Conservation (phyloP, 2,888 invertebrate species). For the Phaonia tiefii region DNA sequence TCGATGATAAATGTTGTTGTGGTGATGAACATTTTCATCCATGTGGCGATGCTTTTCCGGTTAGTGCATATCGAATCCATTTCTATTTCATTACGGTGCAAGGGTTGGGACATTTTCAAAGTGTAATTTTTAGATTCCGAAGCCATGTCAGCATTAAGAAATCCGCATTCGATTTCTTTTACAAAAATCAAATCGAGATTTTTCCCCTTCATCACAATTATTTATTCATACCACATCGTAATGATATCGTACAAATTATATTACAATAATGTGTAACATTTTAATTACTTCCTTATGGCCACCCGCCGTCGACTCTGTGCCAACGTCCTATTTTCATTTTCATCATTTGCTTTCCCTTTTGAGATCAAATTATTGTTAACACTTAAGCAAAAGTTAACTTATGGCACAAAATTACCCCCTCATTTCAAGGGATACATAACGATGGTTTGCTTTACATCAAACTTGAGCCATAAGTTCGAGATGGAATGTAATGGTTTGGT, state of each 20-base stretch:
- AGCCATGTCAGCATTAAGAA: too few relatives aligned
- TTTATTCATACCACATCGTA: conserved; percentile 38
- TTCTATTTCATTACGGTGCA: too few relatives aligned
- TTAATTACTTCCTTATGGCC: conserved; percentile 76
- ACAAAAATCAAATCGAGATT: too few relatives aligned
- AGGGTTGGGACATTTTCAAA: too few relatives aligned
- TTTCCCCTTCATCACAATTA: conserved; percentile 36
- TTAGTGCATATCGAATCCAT: too few relatives aligned
- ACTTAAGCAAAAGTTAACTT: conserved; percentile 53
- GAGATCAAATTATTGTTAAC: conserved; percentile 61
- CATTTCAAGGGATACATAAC: neutral
- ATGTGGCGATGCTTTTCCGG: too few relatives aligned
- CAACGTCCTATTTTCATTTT: neutral
- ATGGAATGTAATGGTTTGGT: conserved; percentile 19
- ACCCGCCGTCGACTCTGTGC: conserved; percentile 54
- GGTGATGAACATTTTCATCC: too few relatives aligned
- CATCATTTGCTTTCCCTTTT: conserved; percentile 7
- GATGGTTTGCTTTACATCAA: conserved; percentile 33
- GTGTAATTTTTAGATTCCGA: too few relatives aligned
- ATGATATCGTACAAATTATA: conserved; percentile 34
- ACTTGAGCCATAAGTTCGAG: conserved; percentile 37
- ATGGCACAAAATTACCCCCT: conserved; percentile 11
- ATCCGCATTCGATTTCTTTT: too few relatives aligned
- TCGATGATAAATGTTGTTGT: too few relatives aligned
- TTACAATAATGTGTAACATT: conserved; percentile 77